Evolutionary conservation across 64 coral and sea anemone species (phyloP).

Genomic region (Pocillopora verrucosa): DNA sequence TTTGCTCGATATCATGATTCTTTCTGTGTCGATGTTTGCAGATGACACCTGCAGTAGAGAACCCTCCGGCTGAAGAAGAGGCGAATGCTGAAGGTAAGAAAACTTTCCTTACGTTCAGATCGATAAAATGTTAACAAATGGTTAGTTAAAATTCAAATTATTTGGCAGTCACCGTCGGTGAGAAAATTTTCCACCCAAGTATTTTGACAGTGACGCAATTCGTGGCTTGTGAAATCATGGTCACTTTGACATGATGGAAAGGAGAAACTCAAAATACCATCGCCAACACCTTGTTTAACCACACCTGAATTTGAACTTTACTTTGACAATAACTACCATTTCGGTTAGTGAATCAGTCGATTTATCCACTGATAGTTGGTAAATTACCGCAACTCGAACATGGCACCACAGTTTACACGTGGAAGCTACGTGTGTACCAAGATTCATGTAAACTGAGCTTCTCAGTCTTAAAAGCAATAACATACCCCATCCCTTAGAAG

Average conservation of each 20-base stretch:
- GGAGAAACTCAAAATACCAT: not conserved
- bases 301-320: not conserved
- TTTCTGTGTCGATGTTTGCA: slow-evolving; percentile 40
- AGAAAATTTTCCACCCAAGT: not conserved
- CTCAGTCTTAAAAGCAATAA: no score
- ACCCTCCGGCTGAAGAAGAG: slow-evolving; percentile 84
- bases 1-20: not conserved
- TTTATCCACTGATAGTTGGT: no score
- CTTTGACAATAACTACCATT: not conserved
- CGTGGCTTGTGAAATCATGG: not conserved
- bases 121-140: not conserved
- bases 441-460: no score
- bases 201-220: slow-evolving; percentile 62
- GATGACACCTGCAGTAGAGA: slow-evolving; percentile 93
- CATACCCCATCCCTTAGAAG: no score
- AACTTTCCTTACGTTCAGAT: not conserved
- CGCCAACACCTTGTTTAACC: not conserved
- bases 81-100: slow-evolving; percentile 50
- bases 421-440: no score
- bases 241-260: not conserved
- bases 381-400: no score
- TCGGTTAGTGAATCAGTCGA: not conserved
- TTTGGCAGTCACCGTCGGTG: not conserved
- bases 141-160: not conserved
- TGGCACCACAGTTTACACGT: no score